These are phyloP conservation scores for Epinotia ramella DNA, from an alignment of 2,888 invertebrate species.

Conservation along the genomic window DNA sequence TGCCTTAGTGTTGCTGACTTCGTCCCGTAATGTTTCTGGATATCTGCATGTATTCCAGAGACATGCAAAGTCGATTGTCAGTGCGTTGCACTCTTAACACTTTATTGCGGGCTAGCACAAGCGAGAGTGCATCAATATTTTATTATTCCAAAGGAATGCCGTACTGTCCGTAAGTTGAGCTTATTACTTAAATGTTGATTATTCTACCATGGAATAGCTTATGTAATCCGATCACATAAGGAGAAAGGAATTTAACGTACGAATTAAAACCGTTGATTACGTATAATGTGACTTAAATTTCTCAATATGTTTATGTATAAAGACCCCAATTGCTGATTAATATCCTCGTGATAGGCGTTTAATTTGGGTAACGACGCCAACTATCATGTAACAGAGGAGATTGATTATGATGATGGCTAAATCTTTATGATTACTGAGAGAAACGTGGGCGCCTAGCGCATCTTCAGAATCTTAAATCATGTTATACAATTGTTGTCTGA, in stretches of 20 bases:
- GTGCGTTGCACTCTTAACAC: no score
- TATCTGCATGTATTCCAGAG: no score
- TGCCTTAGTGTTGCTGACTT: no score
- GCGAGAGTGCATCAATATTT: no score
- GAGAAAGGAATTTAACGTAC: not conserved
- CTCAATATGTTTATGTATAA: conserved; percentile 1
- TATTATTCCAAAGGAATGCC: no score
- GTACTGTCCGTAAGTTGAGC: no score
- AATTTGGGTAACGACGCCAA: conserved; percentile 22
- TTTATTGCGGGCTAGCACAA: no score
- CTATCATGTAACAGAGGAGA: conserved; percentile 22
- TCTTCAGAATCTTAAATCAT: not conserved
- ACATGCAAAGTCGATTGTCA: no score
- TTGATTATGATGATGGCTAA: conserved; percentile 30
- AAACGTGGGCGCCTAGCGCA: conserved; percentile 1
- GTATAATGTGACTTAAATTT: conserved; percentile 8
- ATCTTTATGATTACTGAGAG: conserved; percentile 17
- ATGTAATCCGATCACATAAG: not conserved
- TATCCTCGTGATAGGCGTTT: conserved; percentile 28
- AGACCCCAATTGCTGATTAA: conserved; percentile 28
- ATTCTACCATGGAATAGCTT: not conserved
- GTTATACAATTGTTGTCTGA: conserved; percentile 30
- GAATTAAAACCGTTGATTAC: not conserved
- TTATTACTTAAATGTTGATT: not conserved
- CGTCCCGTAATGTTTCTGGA: no score